Evolutionary conservation across 2,113 vertebrate genomes (phyloP).

Genomic region (Ascaphus truei): DNA sequence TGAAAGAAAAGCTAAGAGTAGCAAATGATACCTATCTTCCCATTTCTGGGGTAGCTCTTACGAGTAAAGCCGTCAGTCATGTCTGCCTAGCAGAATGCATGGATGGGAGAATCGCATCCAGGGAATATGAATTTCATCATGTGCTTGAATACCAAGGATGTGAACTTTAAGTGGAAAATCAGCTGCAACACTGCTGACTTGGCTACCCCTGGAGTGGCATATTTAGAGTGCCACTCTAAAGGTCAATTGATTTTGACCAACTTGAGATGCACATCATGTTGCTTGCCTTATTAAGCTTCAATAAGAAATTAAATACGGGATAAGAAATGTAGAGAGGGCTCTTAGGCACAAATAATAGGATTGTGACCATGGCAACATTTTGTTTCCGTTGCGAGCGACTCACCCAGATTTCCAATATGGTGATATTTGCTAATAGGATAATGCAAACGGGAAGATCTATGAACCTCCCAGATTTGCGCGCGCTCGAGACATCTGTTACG

Average conservation of each 20-base stretch:
- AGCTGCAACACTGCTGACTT: constrained; percentile 25
- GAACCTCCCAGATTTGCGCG: constrained; percentile 46
- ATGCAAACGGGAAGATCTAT: constrained; percentile 44
- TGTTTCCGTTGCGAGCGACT: constrained; percentile 21
- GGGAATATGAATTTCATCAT: constrained; percentile 39
- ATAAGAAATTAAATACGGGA: constrained; percentile 13
- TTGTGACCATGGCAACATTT: constrained; percentile 54
- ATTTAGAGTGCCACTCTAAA: constrained; percentile 20
- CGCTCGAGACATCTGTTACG: constrained; percentile 55
- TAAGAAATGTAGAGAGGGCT: constrained; percentile 16
- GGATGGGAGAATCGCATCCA: constrained; percentile 24
- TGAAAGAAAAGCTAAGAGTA: constrained; percentile 14
- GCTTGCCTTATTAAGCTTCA: constrained; percentile 30
- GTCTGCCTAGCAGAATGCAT: constrained; percentile 22
- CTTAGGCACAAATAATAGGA: constrained; percentile 16
- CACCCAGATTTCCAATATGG: constrained; percentile 55
- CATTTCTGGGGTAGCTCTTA: constrained; percentile 24
- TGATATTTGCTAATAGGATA: constrained; percentile 66
- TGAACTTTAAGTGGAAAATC: constrained; percentile 31
- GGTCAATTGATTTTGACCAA: constrained; percentile 22
- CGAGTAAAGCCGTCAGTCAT: constrained; percentile 12
- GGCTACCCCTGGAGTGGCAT: constrained; percentile 24
- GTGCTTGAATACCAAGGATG: constrained; percentile 34
- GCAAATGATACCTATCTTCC: constrained; percentile 11
- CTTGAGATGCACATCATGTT: constrained; percentile 32